Conservation (phyloP, 2,888 invertebrate species). For the Drosophila villosipedis region DNA sequence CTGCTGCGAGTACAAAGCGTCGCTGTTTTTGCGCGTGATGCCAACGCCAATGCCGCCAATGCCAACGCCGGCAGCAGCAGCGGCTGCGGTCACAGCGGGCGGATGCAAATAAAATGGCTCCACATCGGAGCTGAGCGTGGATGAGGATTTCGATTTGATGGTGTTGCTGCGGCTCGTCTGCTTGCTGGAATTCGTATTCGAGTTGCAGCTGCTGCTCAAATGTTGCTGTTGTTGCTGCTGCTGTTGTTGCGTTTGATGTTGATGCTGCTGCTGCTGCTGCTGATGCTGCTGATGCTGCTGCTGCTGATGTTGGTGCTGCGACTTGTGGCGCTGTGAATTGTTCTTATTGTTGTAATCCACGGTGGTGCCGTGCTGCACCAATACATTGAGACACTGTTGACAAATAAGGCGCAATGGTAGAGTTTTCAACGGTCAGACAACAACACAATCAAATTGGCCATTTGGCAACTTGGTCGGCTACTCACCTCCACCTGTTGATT, state of each 20-base stretch:
- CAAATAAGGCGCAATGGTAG: constrained; percentile 54
- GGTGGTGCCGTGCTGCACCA: constrained; percentile 92
- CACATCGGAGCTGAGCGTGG: constrained; percentile 85
- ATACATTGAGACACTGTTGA: constrained; percentile 90
- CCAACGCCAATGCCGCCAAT: constrained; percentile 42
- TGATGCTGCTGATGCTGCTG: constrained; percentile 82
- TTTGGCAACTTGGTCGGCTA: constrained; percentile 5
- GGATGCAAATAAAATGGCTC: constrained; percentile 92
- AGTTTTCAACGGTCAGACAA: neutral
- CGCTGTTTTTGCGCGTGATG: constrained; percentile 81
- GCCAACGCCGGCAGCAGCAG: constrained; percentile 42
- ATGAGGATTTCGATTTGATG: constrained; percentile 85
- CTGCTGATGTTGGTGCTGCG: constrained; percentile 67
- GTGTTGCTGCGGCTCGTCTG: constrained; percentile 84
- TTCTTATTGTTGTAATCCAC: constrained; percentile 86
- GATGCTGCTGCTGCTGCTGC: constrained; percentile 78
- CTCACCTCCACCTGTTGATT: constrained; percentile 94
- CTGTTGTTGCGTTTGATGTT: constrained; percentile 49
- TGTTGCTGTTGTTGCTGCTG: constrained; percentile 64
- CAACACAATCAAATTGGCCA: neutral
- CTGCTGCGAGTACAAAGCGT: constrained; percentile 81
- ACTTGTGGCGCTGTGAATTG: constrained; percentile 78
- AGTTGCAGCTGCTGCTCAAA: constrained; percentile 77
- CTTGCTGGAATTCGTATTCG: constrained; percentile 82
- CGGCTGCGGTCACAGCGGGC: constrained; percentile 85